phyloP scores from a whole-genome alignment of 2,797 vertebrate genomes.

The Platalea minor region DNA sequence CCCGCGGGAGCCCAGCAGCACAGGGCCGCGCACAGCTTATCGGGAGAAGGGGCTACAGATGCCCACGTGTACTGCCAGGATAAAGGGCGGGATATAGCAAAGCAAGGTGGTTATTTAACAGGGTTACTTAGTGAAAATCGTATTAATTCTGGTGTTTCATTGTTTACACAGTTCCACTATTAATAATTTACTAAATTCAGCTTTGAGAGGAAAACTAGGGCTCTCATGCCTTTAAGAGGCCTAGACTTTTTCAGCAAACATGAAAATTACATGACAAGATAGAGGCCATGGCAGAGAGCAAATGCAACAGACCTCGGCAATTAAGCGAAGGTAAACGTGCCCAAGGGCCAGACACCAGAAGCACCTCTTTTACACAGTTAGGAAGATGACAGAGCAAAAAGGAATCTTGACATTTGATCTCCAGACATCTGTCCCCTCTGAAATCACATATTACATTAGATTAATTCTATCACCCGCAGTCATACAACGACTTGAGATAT shows the following conservation, averaged over 20 bases:
- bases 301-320: background rate
- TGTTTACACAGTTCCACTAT: background rate
- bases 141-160: background rate
- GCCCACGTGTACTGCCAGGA: fast-evolving
- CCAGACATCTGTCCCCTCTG: background rate
- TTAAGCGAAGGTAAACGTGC: background rate
- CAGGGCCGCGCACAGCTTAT: fast-evolving
- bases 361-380: background rate
- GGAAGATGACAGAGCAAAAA: slow-evolving; percentile 8
- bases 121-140: fast-evolving
- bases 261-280: background rate
- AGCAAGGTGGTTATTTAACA: background rate
- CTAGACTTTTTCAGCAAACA: background rate
- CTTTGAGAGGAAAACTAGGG: background rate
- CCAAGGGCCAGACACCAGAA: background rate
- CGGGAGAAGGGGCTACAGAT: fast-evolving
- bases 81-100: background rate
- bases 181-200: background rate
- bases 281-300: background rate
- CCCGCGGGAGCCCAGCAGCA: fast-evolving
- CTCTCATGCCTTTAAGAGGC: background rate
- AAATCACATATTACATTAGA: background rate
- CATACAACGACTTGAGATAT: background rate
- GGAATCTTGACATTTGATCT: background rate
- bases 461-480: background rate